Percentiles rank a stretch among this genome's conserved stretches.
Conservation (phyloP, 2,888 invertebrate species). For the Myopa tessellatipennis region DNA sequence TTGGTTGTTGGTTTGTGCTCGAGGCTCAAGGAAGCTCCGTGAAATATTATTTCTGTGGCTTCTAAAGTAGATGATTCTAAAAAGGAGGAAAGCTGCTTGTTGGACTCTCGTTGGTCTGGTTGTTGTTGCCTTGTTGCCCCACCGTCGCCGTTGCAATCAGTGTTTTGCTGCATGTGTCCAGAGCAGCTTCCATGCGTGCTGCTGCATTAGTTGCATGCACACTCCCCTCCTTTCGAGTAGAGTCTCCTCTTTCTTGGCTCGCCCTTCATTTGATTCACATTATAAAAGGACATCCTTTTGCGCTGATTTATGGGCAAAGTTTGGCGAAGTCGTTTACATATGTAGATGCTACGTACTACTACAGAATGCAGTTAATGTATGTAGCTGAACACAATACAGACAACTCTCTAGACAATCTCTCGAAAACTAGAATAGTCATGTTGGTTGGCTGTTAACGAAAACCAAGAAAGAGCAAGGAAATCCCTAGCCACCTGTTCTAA, state of each 20-base stretch:
- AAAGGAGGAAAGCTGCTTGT: background rate
- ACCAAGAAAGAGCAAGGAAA: too few species aligned
- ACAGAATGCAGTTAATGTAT: too few species aligned
- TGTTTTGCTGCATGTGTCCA: conserved; percentile 20
- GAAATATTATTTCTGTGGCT: conserved; percentile 34
- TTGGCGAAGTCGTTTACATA: conserved; percentile 10
- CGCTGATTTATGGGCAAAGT: background rate
- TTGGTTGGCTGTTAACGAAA: too few species aligned
- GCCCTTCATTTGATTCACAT: conserved; percentile 29
- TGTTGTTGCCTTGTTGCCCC: background rate
- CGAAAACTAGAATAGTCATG: too few species aligned
- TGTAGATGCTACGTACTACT: background rate
- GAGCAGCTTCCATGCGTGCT: background rate
- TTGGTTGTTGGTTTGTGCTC: background rate
- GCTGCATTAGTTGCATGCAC: background rate
- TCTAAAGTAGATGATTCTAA: conserved; percentile 24
- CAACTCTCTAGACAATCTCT: too few species aligned
- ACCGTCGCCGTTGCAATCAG: conserved; percentile 1
- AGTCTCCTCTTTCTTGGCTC: background rate
- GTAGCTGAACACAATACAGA: too few species aligned
- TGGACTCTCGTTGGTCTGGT: background rate
- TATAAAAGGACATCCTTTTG: conserved; percentile 27
- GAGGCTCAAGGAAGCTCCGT: conserved; percentile 33
- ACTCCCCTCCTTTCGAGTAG: background rate
- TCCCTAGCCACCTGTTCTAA: too few species aligned